Evolutionary conservation across 2,888 invertebrate species (phyloP).

Genomic region (Rambutsinella grinnellia): DNA sequence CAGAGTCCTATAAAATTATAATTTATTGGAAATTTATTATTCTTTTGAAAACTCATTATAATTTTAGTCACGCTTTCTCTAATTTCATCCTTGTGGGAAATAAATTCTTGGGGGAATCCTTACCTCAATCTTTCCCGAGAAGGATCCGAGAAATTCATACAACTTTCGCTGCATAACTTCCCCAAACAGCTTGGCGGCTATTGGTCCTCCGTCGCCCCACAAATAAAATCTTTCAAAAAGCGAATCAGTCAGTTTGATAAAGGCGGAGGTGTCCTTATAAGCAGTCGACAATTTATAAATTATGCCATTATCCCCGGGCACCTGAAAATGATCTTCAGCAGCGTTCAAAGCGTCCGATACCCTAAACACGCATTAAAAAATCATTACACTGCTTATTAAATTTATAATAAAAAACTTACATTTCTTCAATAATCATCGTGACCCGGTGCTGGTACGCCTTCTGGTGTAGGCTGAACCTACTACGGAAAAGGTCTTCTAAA

Average conservation of each 20-base stretch:
- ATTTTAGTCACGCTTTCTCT: no score
- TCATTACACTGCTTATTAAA: neutral
- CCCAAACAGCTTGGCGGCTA: constrained; percentile 42
- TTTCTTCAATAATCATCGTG: constrained; percentile 70
- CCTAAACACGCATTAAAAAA: constrained; percentile 36
- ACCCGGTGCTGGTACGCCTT: constrained; percentile 72
- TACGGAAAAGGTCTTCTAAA: constrained; percentile 71
- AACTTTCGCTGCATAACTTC: constrained; percentile 48
- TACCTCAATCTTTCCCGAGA: constrained; percentile 32
- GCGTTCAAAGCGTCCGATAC: constrained; percentile 56
- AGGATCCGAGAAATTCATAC: constrained; percentile 54
- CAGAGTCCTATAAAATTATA: constrained; percentile 12
- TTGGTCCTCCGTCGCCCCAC: constrained; percentile 56
- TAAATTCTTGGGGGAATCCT: no score
- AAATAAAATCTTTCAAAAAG: constrained; percentile 66
- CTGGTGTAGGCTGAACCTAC: constrained; percentile 71
- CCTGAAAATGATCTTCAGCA: constrained; percentile 58
- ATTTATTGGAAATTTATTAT: no score
- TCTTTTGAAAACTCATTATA: neutral
- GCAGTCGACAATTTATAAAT: constrained; percentile 65
- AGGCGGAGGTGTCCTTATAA: constrained; percentile 64
- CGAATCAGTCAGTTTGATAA: constrained; percentile 67
- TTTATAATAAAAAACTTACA: constrained; percentile 68
- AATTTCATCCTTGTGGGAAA: no score
- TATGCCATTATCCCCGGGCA: constrained; percentile 47